phyloP scores from a whole-genome alignment of 1,140 invertebrate genomes.

The Eupristina koningsbergeri region DNA sequence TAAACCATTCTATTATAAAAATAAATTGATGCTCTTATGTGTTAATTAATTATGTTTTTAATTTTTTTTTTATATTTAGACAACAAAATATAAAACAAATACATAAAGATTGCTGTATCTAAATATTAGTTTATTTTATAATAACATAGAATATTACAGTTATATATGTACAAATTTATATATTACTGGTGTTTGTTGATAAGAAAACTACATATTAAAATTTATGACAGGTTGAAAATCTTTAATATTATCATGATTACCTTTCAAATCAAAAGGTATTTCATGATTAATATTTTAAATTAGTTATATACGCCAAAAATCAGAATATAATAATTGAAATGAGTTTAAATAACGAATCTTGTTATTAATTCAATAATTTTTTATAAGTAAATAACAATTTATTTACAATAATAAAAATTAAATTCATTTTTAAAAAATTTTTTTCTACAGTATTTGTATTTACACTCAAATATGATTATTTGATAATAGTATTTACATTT shows the following conservation, averaged over 20 bases:
- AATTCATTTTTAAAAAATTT: not conserved
- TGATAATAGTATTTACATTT: not conserved
- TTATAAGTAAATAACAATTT: not conserved
- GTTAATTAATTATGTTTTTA: no score
- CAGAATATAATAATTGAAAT: not conserved
- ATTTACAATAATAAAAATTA: not conserved
- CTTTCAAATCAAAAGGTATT: not conserved
- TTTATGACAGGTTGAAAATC: constrained; percentile 25
- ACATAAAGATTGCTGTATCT: not conserved
- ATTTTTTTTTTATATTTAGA: no score
- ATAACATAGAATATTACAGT: not conserved
- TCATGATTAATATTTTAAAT: not conserved
- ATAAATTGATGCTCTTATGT: no score
- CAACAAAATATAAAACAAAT: not conserved
- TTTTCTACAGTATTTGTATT: not conserved
- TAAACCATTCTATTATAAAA: no score
- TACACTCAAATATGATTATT: not conserved
- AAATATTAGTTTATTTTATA: constrained; percentile 22
- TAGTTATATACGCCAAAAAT: constrained; percentile 22
- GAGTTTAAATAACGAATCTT: no score
- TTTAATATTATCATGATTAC: constrained; percentile 4
- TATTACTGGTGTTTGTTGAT: constrained; percentile 17
- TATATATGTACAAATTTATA: constrained; percentile 45
- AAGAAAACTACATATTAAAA: constrained; percentile 4
- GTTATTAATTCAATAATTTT: no score